Evolutionary conservation across 2,888 invertebrate species (phyloP), one percentile per base, ranked within the genome.

Genomic region (Athrips mouffetella): DNA sequence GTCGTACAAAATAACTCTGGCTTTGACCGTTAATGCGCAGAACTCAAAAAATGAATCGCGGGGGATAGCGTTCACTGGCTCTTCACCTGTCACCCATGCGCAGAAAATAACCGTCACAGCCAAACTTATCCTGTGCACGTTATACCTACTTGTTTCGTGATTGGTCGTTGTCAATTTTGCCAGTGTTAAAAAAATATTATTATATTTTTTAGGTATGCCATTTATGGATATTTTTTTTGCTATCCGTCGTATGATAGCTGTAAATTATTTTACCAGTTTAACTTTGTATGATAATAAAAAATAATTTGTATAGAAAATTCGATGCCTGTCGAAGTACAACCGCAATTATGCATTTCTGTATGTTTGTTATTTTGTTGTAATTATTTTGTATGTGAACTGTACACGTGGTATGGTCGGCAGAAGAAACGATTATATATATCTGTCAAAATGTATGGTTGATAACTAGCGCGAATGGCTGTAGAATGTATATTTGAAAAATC

Each of bases 261-360:
- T 46, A 46, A 25, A 37, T 37, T 31, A 16, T 27, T 46, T 37
- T 35, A 45, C 7, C 16, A 13, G 15, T 45, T 35, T 30, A 33
- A 35, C 27, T 8, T 39, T 21, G 25, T 37, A 29, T 41, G 11
- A 7, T 23, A 25, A 8, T 7, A 13, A 13, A 25, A 21, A n/a
- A n/a, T n/a, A 40, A 41, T 29, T 29, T 44, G 44, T 44, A 21
- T 20, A 18, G 21, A 33, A 27, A 23, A 61, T 55, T 63, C 64
- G 57, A 60, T 47, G 54, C 58, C 41, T 58, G 58, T 64, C 50
- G 42, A 62, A 61, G 65, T 69, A 65, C 65, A 65, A 65, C 40
- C 53, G 46, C 40, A 53, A 51, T 58, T 56, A 54, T 65, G 56
- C 58, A 50, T 55, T 53, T 54, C 39, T 39, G 48, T 45, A 39